Base-by-base conservation (phyloP, 1,140 invertebrate species). In the Saccostrea cuccullata region DNA sequence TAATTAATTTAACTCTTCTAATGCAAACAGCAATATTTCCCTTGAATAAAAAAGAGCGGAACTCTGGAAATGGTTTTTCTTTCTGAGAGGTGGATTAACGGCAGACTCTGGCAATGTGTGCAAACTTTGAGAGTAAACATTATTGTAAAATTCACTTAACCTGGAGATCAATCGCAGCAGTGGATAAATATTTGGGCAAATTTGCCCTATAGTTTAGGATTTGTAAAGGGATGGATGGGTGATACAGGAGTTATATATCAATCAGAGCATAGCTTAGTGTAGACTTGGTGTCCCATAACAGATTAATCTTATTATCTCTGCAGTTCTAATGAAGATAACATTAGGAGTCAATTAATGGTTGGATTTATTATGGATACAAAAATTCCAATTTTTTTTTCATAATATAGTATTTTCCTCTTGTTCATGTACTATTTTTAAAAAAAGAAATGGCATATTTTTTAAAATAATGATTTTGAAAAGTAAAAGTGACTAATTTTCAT, bases 31-130 rank as follows among this genome's bases (percentile, higher is more conserved):
- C 58, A 84, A 84, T 55, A 84, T 84, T 84, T 84, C 55, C 82
- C 20, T 84, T 23, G 11, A 11, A 56, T 40, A 84, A 55, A 84
- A 84, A 84, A 84, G n/a, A 84, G 40, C 82, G 55, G 82, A 84
- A 84, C 82, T 84, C 36, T 12, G 70, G 36, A 55, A 84, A 84
- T 55, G 82, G 82, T 55, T 84, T 84, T 55, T 84, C 9, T 84
- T 84, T 84, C 9, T 23, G 82, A 23, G 40, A 55, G 40, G n/a
- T 55, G 82, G 82, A 56, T 56, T 56, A 84, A 84, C 15, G 47
- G 40, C 55, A 56, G n/a, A 55, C 82, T 84, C n/a, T 84, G 82
- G 82, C 82, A 84, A 84, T 84, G 82, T 84, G 82, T 84, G 82
- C 55, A 84, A 84, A 84, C 82, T 84, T 26, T 9, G 82, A 84